These are phyloP conservation scores for Anagrus nilaparvatae DNA, from an alignment of 1,140 invertebrate genomes.

Conservation along the genomic window DNA sequence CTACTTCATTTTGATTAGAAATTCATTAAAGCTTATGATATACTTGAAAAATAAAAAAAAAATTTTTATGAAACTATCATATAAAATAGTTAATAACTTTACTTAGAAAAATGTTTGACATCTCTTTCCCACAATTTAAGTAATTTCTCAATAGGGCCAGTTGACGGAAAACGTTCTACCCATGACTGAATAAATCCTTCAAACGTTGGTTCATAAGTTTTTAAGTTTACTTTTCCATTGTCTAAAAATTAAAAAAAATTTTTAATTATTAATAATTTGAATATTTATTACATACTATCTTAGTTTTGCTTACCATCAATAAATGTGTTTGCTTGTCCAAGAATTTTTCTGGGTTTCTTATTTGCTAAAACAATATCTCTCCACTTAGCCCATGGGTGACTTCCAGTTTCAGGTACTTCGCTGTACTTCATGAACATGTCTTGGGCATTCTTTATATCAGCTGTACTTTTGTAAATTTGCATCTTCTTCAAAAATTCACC, in stretches of 20 bases:
- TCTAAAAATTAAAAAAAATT: too few species aligned
- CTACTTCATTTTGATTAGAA: too few species aligned
- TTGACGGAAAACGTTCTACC: slow-evolving; percentile 60
- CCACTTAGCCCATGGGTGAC: slow-evolving; percentile 65
- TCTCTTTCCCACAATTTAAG: slow-evolving; percentile 44
- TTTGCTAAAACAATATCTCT: slow-evolving; percentile 77
- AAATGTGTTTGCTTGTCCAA: slow-evolving; percentile 79
- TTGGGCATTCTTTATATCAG: slow-evolving; percentile 60
- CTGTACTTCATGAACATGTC: slow-evolving; percentile 74
- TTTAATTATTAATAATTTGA: too few species aligned
- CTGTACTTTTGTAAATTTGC: slow-evolving; percentile 81
- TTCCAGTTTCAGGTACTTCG: slow-evolving; percentile 54
- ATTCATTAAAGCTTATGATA: too few species aligned
- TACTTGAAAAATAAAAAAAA: too few species aligned
- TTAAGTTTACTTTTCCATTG: slow-evolving; percentile 45
- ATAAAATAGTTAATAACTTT: too few species aligned
- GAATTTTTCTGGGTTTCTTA: slow-evolving; percentile 83
- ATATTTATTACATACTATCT: too few species aligned
- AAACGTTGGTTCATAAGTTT: slow-evolving; percentile 61
- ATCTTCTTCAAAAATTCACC: slow-evolving; percentile 61
- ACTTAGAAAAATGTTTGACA: too few species aligned
- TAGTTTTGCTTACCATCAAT: slow-evolving; percentile 35
- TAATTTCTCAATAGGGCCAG: slow-evolving; percentile 43
- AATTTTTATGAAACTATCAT: too few species aligned
- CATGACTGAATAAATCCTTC: slow-evolving; percentile 76